These are phyloP conservation scores for Austrofundulus limnaeus DNA, from an alignment of 2,113 vertebrate genomes.

Conservation along the genomic window DNA sequence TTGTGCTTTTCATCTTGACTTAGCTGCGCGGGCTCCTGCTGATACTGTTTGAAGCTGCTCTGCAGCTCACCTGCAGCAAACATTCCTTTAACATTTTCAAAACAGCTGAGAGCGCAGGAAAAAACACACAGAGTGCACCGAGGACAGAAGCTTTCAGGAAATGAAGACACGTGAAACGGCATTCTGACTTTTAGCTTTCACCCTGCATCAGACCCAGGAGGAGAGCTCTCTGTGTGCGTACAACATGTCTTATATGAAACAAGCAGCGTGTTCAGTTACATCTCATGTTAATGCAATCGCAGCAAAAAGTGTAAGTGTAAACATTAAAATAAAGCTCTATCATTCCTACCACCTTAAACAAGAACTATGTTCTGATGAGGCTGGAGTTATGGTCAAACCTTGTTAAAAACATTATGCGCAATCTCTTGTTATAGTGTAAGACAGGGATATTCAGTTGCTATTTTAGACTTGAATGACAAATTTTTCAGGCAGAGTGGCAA, in stretches of 20 bases:
- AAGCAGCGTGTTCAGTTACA: slow-evolving; percentile 15
- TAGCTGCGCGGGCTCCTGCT: slow-evolving; percentile 43
- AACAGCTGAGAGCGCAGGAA: slow-evolving; percentile 71
- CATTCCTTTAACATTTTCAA: slow-evolving; percentile 54
- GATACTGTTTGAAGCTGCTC: slow-evolving; percentile 30
- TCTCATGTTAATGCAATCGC: neutral
- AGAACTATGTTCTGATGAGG: too few relatives aligned
- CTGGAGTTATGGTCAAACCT: too few relatives aligned
- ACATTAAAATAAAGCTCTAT: neutral
- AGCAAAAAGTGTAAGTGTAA: neutral
- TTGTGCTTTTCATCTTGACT: slow-evolving; percentile 53
- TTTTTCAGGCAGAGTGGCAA: too few relatives aligned
- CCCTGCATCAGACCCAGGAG: slow-evolving; percentile 21
- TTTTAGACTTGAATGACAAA: too few relatives aligned
- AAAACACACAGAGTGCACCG: slow-evolving; percentile 56
- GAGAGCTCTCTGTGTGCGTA: neutral
- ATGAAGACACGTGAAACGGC: slow-evolving; percentile 43
- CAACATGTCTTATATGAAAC: slow-evolving; percentile 12
- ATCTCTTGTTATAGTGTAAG: too few relatives aligned
- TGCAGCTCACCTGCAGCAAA: slow-evolving; percentile 66
- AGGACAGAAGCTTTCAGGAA: slow-evolving; percentile 42
- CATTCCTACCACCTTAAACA: too few relatives aligned
- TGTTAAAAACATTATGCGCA: too few relatives aligned
- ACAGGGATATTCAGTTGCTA: too few relatives aligned
- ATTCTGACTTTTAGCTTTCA: slow-evolving; percentile 21